Base-by-base conservation (phyloP, 2,113 vertebrate genomes). In the Desmodus rotundus region DNA sequence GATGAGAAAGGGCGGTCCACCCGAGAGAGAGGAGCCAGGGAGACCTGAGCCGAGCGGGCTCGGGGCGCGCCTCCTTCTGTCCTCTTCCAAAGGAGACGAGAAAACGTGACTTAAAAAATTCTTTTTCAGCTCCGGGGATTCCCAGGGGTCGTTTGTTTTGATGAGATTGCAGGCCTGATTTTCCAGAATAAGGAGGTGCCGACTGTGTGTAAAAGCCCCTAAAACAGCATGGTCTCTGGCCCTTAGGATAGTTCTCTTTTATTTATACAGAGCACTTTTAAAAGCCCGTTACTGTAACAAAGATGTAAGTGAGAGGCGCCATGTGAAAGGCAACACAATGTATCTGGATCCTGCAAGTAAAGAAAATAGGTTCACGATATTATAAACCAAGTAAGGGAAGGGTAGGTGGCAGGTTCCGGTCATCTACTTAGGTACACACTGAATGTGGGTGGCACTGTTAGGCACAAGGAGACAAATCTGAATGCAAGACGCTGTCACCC, bases 201-300 rank as follows among this genome's bases (percentile, higher is more conserved):
- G 83, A 91, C 76, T 89, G 83, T 96, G 93, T 96, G 73, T 87
- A 87, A 92, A 96, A 80, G 47, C 78, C 91, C 86, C 97, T 97
- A 91, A 91, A 85, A 94, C 88, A 96, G 91, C 95, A 63, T 41
- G 77, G 36, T 87, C 96, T 91, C 89, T 96, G 82, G 93, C 89
- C 96, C 93, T 96, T 82, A 33, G 94, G 94, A 96, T 89, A 94
- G 93, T 89, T 91, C 80, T 97, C 94, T 95, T 95, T 96, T 94
- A 96, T 97, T 97, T 97, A 95, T 81, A 90, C 94, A 82, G 47
- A 85, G 78, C 38, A 36, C 17, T 93, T 93, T 85, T 94, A 76
- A 97, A 95, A 95, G 86, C 68, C 91, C 93, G 78, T 96, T 94
- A 93, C 56, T 80, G 20, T 94, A 94, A 96, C 73, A 87, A 96